These are phyloP conservation scores for Amblyopsis rosae DNA, from an alignment of 2,113 vertebrate species.

Conservation along the genomic window DNA sequence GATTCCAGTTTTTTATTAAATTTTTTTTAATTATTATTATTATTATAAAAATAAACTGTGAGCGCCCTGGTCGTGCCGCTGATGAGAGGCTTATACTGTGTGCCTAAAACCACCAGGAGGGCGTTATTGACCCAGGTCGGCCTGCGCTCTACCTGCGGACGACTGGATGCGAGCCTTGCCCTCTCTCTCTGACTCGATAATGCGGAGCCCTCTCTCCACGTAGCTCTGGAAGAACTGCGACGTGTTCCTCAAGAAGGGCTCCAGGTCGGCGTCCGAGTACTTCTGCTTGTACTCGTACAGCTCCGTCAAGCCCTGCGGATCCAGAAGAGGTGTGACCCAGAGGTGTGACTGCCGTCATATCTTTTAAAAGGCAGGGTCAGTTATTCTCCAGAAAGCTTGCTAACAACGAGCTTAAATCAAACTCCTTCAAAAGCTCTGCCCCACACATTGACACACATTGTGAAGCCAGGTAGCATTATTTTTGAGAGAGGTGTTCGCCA, in stretches of 20 bases:
- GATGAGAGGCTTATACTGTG: not conserved
- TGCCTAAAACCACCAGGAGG: not conserved
- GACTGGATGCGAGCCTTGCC: constrained; percentile 86
- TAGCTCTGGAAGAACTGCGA: constrained; percentile 99
- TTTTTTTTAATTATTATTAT: not conserved
- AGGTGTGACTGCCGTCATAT: too few relatives aligned
- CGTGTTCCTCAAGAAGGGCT: constrained; percentile 94
- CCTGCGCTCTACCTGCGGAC: constrained; percentile 79
- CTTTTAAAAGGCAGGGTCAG: too few relatives aligned
- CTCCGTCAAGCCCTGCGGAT: constrained; percentile 88
- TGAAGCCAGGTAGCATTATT: too few relatives aligned
- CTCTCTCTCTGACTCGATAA: constrained; percentile 94
- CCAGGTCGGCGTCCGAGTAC: constrained; percentile 93
- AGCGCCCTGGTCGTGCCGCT: not conserved
- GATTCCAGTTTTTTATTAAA: not conserved
- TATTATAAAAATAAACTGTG: not conserved
- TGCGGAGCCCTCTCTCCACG: constrained; percentile 93
- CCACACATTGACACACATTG: too few relatives aligned
- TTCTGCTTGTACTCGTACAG: constrained; percentile 98
- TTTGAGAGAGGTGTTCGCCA: too few relatives aligned
- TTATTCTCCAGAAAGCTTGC: too few relatives aligned
- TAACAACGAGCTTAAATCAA: too few relatives aligned
- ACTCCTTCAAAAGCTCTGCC: too few relatives aligned
- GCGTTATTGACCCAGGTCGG: too few relatives aligned
- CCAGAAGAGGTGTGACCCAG: not conserved